These are phyloP conservation scores for Nipponacmea schrenckii DNA, from an alignment of 2,888 invertebrate genomes.

Conservation along the genomic window DNA sequence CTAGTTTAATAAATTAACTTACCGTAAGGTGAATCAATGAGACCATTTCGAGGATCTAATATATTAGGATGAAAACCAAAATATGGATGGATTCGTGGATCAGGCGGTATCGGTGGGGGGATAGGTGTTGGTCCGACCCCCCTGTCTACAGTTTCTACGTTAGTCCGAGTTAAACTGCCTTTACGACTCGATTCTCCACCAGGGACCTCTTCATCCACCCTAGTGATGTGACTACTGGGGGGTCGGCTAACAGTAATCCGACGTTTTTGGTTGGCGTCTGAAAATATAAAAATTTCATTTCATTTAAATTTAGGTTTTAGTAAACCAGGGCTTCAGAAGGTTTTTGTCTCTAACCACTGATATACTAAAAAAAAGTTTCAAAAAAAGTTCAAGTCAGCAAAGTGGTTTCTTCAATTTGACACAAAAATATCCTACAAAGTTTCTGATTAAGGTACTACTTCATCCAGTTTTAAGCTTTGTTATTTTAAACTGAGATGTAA, in stretches of 20 bases:
- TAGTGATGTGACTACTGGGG: slow-evolving; percentile 49
- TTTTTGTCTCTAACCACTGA: too few species aligned
- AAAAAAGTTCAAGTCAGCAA: too few species aligned
- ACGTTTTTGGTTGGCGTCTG: slow-evolving; percentile 40
- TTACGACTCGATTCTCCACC: slow-evolving; percentile 34
- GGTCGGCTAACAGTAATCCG: slow-evolving; percentile 46
- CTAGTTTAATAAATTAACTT: slow-evolving; percentile 1
- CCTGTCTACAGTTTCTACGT: slow-evolving; percentile 62
- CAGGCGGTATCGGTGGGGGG: slow-evolving; percentile 48
- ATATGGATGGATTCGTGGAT: slow-evolving; percentile 40
- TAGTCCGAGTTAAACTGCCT: slow-evolving; percentile 35
- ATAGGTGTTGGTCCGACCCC: slow-evolving; percentile 65
- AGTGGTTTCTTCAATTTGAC: too few species aligned
- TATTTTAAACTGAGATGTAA: too few species aligned
- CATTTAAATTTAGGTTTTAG: too few species aligned
- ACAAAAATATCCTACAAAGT: too few species aligned
- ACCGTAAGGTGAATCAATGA: slow-evolving; percentile 44
- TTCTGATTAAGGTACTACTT: too few species aligned
- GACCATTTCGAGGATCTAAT: slow-evolving; percentile 25
- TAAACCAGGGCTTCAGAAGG: too few species aligned
- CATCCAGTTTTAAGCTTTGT: too few species aligned
- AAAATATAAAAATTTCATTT: slow-evolving; percentile 2
- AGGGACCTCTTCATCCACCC: slow-evolving; percentile 57
- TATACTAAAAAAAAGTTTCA: too few species aligned
- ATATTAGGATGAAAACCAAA: slow-evolving; percentile 37